Evolutionary conservation across 35 echinoderm and acorn worm species (phyloP).

Genomic region (Ophioderma brevispina): DNA sequence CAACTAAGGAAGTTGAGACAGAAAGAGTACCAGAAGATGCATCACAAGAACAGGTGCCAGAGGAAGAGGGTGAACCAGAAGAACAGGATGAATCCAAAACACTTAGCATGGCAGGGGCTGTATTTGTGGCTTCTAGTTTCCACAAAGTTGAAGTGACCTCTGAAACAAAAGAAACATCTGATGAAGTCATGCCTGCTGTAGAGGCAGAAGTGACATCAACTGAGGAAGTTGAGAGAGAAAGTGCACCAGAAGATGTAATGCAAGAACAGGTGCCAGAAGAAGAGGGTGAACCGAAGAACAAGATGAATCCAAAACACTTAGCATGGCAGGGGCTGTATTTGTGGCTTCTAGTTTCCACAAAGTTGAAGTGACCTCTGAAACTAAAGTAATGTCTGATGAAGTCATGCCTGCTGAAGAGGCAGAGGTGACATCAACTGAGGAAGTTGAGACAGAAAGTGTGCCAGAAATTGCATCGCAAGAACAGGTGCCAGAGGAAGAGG

Average conservation of each 20-base stretch:
- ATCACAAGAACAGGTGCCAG: neutral
- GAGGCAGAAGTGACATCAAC: too few relatives aligned
- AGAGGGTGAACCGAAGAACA: neutral
- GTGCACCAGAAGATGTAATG: neutral
- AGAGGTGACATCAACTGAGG: neutral
- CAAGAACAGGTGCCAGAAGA: neutral
- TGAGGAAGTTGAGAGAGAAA: neutral
- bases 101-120: neutral
- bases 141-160: neutral
- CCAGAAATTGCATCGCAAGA: neutral
- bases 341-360: neutral
- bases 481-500: neutral
- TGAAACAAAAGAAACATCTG: neutral
- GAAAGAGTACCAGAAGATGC: neutral
- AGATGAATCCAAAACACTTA: neutral
- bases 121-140: neutral
- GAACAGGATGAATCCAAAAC: neutral
- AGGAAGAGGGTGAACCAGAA: neutral
- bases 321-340: neutral
- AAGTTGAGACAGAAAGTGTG: neutral
- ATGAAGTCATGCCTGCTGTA: too few relatives aligned
- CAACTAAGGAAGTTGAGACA: neutral
- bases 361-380: neutral
- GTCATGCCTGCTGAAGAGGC: neutral
- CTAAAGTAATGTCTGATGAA: too few relatives aligned